phyloP scores from a whole-genome alignment of 2,113 vertebrate genomes.

The Misgurnus anguillicaudatus region DNA sequence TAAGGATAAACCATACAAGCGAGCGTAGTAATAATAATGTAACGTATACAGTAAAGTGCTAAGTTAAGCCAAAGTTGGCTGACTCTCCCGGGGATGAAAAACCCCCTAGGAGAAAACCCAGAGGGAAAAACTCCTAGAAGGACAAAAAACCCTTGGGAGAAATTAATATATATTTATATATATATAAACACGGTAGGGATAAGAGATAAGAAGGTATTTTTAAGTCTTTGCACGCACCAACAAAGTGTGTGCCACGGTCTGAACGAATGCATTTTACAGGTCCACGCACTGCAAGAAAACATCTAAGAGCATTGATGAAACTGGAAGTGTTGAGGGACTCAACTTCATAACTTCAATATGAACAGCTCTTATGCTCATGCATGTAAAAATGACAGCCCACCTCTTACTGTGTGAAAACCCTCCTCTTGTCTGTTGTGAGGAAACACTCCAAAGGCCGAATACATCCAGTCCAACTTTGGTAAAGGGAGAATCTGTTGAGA shows the following conservation, averaged over 20 bases:
- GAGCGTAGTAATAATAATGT: no score
- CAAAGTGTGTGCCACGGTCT: constrained; percentile 49
- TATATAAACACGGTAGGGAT: no score
- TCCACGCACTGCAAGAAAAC: not conserved
- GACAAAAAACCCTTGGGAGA: no score
- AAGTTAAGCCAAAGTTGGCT: no score
- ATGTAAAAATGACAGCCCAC: constrained; percentile 54
- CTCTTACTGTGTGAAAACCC: constrained; percentile 18
- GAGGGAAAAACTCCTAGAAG: no score
- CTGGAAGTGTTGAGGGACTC: constrained; percentile 39
- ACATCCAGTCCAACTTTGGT: constrained; percentile 43
- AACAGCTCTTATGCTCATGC: constrained; percentile 44
- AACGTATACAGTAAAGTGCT: no score
- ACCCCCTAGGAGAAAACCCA: no score
- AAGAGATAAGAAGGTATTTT: no score
- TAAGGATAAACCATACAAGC: no score
- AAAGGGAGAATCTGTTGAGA: constrained; percentile 44
- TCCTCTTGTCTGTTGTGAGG: constrained; percentile 35
- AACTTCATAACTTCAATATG: constrained; percentile 50
- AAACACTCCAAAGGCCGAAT: constrained; percentile 46
- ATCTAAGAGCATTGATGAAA: constrained; percentile 41
- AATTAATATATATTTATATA: no score
- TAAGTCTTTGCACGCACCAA: constrained; percentile 41
- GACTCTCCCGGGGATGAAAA: no score
- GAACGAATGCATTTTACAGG: constrained; percentile 40